Conservation (phyloP, 2,797 vertebrate species). For the Oreochromis mossambicus region DNA sequence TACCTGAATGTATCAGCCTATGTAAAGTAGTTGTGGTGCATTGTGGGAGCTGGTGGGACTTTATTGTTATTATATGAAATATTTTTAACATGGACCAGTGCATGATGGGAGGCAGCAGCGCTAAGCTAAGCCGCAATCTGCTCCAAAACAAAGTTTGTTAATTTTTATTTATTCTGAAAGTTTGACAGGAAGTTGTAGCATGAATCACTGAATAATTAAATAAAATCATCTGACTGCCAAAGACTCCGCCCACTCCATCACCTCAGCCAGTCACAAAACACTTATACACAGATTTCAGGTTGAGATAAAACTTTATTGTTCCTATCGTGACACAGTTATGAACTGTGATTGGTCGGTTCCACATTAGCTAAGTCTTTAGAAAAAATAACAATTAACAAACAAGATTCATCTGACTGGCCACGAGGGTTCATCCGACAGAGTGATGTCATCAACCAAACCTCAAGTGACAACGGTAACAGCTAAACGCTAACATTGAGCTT, state of each 20-base stretch:
- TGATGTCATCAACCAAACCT: conserved; percentile 58
- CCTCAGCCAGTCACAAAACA: neutral
- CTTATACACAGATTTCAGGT: neutral
- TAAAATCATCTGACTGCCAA: conserved; percentile 3
- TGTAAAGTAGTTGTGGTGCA: conserved; percentile 28
- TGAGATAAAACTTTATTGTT: conserved; percentile 61
- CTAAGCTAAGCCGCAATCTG: neutral
- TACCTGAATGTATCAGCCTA: neutral
- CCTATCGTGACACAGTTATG: conserved; percentile 9
- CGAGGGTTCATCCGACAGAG: conserved; percentile 42
- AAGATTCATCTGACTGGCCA: conserved; percentile 21
- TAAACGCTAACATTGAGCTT: conserved; percentile 11
- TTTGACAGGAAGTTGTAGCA: conserved; percentile 49
- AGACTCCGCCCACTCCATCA: neutral
- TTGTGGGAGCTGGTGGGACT: conserved; percentile 22
- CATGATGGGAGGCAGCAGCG: neutral
- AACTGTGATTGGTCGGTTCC: conserved; percentile 24
- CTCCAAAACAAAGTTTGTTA: neutral
- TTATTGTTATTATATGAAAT: neutral
- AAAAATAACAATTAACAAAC: conserved; percentile 18
- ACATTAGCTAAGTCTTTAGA: conserved; percentile 9
- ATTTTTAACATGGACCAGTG: conserved; percentile 19
- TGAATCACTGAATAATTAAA: conserved; percentile 45
- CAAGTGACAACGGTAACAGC: conserved; percentile 5
- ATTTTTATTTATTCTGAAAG: conserved; percentile 40